Base-by-base conservation (phyloP, 2,797 vertebrate genomes). In the Chloroceryle inda region DNA sequence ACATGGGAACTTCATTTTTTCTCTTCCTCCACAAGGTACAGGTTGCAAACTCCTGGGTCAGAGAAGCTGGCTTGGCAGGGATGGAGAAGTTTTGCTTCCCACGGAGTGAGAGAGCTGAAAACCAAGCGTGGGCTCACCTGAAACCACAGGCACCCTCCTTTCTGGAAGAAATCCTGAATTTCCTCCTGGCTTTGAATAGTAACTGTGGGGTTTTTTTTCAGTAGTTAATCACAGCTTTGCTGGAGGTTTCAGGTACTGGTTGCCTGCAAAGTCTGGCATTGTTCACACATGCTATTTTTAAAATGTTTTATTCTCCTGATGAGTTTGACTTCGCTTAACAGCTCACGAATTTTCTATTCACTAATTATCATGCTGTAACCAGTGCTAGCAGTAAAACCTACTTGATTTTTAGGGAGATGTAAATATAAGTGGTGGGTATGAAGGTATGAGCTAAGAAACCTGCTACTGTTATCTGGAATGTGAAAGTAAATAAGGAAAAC, bases 1-100 rank as follows among this genome's bases (percentile, higher is more conserved):
- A 59, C 7, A 2, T 1, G 8, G 27, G 31, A n/a, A 42, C 24
- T 21, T n/a, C 1, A 4, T 21, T 31, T 49, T 3, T 52, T 14
- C 17, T 18, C 27, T 2, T 0, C 5, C 50, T n/a, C 35, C 0
- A 0, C 9, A 14, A 8, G 69, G 47, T 26, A 22, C 44, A 31
- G 58, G 69, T 33, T 26, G 24, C 5, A 18, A 29, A 72, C 13
- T 19, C 71, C 62, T 2, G 31, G 31, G 24, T 19, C 12, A 53
- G 33, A 72, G 27, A 10, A 0, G 10, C 31, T 44, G 35, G 6
- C 16, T 53, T 14, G 31, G 33, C 40, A 37, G 22, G 14, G 23
- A 13, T 0, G 6, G 52, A 22, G 29, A 55, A 81, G 2, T 8
- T 68, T 52, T 33, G 2, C 21, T 61, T 44, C 73, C 75, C 16